Evolutionary conservation across 2,888 invertebrate genomes (phyloP).

Genomic region (Gastracanthus pulcherrimus): DNA sequence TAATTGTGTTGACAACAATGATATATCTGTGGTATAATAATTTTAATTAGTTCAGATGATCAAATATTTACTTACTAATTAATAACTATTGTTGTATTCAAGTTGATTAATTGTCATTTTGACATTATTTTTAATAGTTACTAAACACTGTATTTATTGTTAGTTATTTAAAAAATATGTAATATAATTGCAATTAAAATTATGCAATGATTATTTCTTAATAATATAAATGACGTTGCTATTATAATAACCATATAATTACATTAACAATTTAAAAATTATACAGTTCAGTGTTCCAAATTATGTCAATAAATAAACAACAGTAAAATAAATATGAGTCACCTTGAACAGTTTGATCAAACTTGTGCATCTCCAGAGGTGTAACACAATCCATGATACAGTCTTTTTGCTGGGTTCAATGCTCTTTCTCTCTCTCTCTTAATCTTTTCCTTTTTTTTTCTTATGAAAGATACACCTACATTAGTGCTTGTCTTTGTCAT

Average conservation of each 20-base stretch:
- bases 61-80: neutral
- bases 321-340: neutral
- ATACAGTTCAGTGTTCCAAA: too few species aligned
- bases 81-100: too few species aligned
- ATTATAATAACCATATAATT: too few species aligned
- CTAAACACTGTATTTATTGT: too few species aligned
- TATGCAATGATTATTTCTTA: too few species aligned
- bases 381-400: slow-evolving; percentile 16
- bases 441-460: slow-evolving; percentile 43
- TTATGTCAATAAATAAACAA: neutral
- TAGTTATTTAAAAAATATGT: too few species aligned
- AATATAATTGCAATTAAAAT: too few species aligned
- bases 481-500: slow-evolving; percentile 45
- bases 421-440: slow-evolving; percentile 23
- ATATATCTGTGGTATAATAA: neutral
- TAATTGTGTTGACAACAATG: neutral
- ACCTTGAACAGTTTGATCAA: slow-evolving; percentile 22
- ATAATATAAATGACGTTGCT: neutral
- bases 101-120: too few species aligned
- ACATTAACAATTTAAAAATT: too few species aligned
- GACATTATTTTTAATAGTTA: too few species aligned
- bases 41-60: neutral
- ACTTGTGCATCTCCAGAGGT: neutral
- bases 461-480: slow-evolving; percentile 29
- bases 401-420: slow-evolving; percentile 34